These are phyloP conservation scores for Siniperca scherzeri DNA, from an alignment of 2,797 vertebrate genomes.

Conservation along the genomic window DNA sequence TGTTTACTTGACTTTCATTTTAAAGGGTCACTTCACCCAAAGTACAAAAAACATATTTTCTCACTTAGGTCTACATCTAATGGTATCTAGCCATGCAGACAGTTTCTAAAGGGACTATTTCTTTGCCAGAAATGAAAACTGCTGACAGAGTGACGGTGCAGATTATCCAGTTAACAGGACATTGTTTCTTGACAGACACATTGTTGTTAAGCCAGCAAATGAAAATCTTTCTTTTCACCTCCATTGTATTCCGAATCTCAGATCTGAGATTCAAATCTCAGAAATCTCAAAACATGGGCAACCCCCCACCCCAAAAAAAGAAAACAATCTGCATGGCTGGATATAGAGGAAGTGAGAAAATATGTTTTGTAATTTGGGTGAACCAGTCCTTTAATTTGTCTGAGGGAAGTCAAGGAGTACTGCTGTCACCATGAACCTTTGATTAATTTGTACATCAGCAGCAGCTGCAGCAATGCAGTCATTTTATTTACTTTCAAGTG, in stretches of 20 bases:
- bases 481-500: slow-evolving; percentile 24
- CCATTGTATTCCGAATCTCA: neutral
- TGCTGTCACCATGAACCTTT: slow-evolving; percentile 1
- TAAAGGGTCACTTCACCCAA: neutral
- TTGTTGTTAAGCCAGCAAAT: neutral
- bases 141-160: neutral
- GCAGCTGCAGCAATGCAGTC: neutral
- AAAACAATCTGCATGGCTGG: neutral
- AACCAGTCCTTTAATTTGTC: slow-evolving; percentile 16
- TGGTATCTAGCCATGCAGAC: neutral
- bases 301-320: too few relatives aligned
- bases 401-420: neutral
- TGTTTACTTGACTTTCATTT: slow-evolving; percentile 15
- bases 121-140: slow-evolving; percentile 7
- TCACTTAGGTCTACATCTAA: neutral
- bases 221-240: neutral
- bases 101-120: neutral
- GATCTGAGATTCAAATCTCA: neutral
- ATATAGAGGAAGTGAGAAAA: neutral
- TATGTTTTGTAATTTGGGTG: neutral
- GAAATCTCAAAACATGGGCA: neutral
- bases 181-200: neutral
- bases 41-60: neutral
- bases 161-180: neutral
- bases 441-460: slow-evolving; percentile 20